Conservation (phyloP, 2,113 vertebrate species). For the Catharus fuscescens region DNA sequence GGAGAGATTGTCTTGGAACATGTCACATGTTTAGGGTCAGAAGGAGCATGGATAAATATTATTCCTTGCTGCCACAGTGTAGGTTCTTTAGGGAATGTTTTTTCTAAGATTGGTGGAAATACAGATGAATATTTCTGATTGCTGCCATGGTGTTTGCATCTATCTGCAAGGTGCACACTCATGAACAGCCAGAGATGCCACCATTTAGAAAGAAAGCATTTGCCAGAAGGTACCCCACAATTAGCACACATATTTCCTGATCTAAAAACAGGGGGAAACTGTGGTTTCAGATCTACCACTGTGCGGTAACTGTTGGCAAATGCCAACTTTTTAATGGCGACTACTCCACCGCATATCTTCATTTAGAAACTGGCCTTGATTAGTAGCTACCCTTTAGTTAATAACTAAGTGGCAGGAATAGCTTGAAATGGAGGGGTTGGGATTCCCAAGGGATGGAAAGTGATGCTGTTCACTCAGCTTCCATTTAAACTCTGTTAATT, state of each 20-base stretch:
- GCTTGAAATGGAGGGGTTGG: not conserved
- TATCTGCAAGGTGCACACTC: not conserved
- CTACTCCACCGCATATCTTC: slow-evolving; percentile 7
- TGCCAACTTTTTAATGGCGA: slow-evolving; percentile 24
- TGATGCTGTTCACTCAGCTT: accelerated
- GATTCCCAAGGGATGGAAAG: not conserved
- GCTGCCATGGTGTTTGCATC: not conserved
- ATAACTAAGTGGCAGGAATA: slow-evolving; percentile 6
- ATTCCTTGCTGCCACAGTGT: not conserved
- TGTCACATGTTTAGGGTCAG: not conserved
- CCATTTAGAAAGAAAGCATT: not conserved
- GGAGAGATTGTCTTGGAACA: not conserved
- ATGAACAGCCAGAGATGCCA: not conserved
- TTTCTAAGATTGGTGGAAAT: not conserved
- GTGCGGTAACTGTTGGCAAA: slow-evolving; percentile 25
- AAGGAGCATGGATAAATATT: not conserved
- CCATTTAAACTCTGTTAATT: not conserved
- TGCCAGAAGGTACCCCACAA: slow-evolving; percentile 10
- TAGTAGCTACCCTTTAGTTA: slow-evolving; percentile 42
- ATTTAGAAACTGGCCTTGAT: slow-evolving; percentile 43
- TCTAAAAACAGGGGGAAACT: slow-evolving; percentile 25
- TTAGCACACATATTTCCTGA: slow-evolving; percentile 24
- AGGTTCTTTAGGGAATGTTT: not conserved
- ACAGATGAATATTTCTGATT: not conserved
- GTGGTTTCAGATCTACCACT: slow-evolving; percentile 41